phyloP scores from a whole-genome alignment of 2,888 invertebrate species.

The Cremastobaeus sp. region DNA sequence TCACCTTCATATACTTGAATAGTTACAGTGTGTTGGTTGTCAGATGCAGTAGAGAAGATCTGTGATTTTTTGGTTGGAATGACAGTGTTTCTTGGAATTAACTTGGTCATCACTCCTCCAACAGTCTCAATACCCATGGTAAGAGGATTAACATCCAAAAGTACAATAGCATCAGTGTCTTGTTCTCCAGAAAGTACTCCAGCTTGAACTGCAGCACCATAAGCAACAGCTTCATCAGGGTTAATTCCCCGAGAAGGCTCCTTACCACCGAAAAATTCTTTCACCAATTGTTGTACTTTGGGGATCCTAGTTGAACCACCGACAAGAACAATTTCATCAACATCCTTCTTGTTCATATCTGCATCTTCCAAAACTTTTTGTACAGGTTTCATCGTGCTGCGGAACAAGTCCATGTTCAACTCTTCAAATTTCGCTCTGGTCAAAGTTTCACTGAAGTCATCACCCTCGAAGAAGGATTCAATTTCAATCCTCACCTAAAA shows the following conservation, averaged over 20 bases:
- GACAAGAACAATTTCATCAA: conserved; percentile 98
- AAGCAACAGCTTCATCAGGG: conserved; percentile 99
- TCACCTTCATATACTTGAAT: conserved; percentile 99
- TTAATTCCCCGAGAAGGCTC: conserved; percentile 99
- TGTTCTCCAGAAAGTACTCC: conserved; percentile 98
- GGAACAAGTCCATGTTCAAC: conserved; percentile 89
- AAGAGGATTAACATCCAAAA: conserved; percentile 98
- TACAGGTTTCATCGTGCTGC: conserved; percentile 85
- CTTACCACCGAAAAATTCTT: conserved; percentile 97
- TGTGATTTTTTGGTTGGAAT: conserved; percentile 99
- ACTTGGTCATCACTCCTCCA: conserved; percentile 99
- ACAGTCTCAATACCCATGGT: conserved; percentile 99
- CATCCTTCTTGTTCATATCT: conserved; percentile 99
- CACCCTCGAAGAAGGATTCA: conserved; percentile 98
- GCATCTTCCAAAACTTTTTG: conserved; percentile 96
- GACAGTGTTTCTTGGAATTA: conserved; percentile 98
- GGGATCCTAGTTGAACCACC: conserved; percentile 99
- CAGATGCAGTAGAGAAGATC: conserved; percentile 99
- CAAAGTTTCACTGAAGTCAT: conserved; percentile 98
- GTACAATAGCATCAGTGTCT: conserved; percentile 96
- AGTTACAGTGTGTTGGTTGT: conserved; percentile 99
- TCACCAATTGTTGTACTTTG: conserved; percentile 95
- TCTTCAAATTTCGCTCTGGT: conserved; percentile 99
- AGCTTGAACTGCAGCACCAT: conserved; percentile 98
- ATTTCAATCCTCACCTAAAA: conserved; percentile 94